Evolutionary conservation across 1,140 invertebrate genomes (phyloP), one percentile per base, ranked within the genome.

Genomic region (Choristoneura fumiferana): DNA sequence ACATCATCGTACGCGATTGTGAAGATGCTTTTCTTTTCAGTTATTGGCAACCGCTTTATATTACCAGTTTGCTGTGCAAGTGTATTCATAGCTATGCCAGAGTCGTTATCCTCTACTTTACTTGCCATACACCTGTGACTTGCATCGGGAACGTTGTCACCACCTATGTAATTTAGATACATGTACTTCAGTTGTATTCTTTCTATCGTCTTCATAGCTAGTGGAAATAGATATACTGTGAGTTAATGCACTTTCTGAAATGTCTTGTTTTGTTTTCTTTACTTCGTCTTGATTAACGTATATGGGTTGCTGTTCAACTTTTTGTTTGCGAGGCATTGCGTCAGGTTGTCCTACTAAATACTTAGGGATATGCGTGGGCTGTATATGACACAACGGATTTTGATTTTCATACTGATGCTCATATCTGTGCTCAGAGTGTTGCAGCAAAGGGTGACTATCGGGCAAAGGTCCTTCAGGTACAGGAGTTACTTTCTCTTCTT

Each of bases 11-110:
- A 98, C 1, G 96, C 96, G 65, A 98, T 97, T 0, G 96, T 96
- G 71, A 97, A 98, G n/a, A 98, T 93, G 78, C 96, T 97, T 75
- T 97, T 97, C 88, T 97, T 97, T 70, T 97, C 95, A 15, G 96
- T 92, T 60, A 97, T 93, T 43, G 95, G 93, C 71, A 95, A 91
- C 67, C 92, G 81, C 69, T 93, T 87, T 71, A 90, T 85, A 81
- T 92, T 85, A 58, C 91, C 73, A 1, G 78, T 71, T 60, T 87
- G 83, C 53, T 89, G 87, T 34, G 91, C 83, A 49, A 92, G 78
- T 0, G 92, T 90, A 18, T 93, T 93, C 87, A 95, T 92, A 0
- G 93, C 93, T 62, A 95, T 95, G 1, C 94, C 94, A 0, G 94
- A 95, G 78, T 95, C 94, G 73, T 95, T 93, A 67, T 95, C 93